phyloP scores from a whole-genome alignment of 1,140 invertebrate species.

The Pseudomyrmex dendroicus region DNA sequence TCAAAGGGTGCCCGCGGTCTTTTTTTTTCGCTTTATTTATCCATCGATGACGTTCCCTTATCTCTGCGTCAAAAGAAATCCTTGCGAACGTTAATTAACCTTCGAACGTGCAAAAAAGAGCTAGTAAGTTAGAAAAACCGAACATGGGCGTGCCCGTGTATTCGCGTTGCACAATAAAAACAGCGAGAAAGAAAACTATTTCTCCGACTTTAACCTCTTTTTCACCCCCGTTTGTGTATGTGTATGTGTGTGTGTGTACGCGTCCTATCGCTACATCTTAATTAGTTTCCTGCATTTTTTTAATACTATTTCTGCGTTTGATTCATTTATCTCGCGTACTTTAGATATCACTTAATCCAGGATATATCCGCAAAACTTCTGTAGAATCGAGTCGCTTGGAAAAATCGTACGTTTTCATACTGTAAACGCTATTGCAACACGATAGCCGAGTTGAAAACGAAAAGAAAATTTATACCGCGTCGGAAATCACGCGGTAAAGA shows the following conservation, averaged over 20 bases:
- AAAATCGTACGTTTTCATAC: not conserved
- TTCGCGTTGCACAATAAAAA: constrained; percentile 3
- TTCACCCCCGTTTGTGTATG: not conserved
- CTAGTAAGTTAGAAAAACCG: constrained; percentile 22
- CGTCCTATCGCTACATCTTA: too few species aligned
- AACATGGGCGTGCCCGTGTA: constrained; percentile 11
- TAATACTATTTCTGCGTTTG: not conserved
- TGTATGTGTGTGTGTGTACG: too few species aligned
- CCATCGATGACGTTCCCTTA: constrained; percentile 55
- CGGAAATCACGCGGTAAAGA: constrained; percentile 48
- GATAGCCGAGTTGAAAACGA: not conserved
- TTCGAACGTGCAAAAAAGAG: constrained; percentile 41
- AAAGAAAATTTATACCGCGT: constrained; percentile 26
- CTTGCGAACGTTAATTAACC: constrained; percentile 48
- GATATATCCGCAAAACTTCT: not conserved
- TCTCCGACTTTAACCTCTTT: not conserved
- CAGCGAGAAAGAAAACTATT: constrained; percentile 47
- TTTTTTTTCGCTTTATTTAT: constrained; percentile 49
- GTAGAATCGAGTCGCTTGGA: not conserved
- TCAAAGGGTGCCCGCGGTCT: constrained; percentile 35
- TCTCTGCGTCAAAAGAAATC: constrained; percentile 37
- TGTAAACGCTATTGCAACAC: not conserved
- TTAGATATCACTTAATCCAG: not conserved
- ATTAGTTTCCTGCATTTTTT: not conserved
- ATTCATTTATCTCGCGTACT: not conserved